Evolutionary conservation across 2,113 vertebrate genomes (phyloP), one percentile per base, ranked within the genome.

Genomic region (Hucho hucho): DNA sequence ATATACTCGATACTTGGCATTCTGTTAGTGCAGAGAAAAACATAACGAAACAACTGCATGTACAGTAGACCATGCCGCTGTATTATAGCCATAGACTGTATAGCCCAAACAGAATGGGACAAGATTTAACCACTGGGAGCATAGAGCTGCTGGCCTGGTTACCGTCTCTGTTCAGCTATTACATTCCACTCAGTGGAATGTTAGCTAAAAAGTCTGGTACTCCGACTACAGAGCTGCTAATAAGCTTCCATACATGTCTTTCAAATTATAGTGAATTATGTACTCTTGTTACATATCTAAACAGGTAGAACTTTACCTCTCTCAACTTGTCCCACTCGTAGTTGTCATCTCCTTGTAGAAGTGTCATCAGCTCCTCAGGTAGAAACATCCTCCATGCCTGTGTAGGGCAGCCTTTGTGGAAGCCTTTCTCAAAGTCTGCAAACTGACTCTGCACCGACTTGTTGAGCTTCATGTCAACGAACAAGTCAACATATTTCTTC

Each of bases 401-500:
- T 73, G 53, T 37, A 18, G 90, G 90, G 68, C 85, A 91, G 71
- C 87, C 90, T 83, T 26, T 75, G 63, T 75, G 81, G 87, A 93
- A 93, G n/a, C 92, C 92, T 56, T 1, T 0, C 67, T 20, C 43
- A 5, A 94, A 93, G 25, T 43, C 79, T 28, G 63, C 22, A 78
- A 91, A 93, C 64, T 89, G 84, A 16, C 81, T 80, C 80, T 12
- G 3, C 14, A 93, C 70, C 0, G 89, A 90, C 53, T 87, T 80
- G 77, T 89, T 92, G 43, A 93, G 81, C 6, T 76, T 1, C 1
- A 90, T 90, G 78, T 91, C 79, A 25, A 94, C 66, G 2, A 85
- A 91, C 70, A 90, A 83, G 65, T 93, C 87, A 32, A 91, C 89
- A 64, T 90, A 93, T 79, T 92, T 81, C 70, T 84, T 63, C 78